phyloP scores from a whole-genome alignment of 2,113 vertebrate species.

The Proterorhinus semilunaris region DNA sequence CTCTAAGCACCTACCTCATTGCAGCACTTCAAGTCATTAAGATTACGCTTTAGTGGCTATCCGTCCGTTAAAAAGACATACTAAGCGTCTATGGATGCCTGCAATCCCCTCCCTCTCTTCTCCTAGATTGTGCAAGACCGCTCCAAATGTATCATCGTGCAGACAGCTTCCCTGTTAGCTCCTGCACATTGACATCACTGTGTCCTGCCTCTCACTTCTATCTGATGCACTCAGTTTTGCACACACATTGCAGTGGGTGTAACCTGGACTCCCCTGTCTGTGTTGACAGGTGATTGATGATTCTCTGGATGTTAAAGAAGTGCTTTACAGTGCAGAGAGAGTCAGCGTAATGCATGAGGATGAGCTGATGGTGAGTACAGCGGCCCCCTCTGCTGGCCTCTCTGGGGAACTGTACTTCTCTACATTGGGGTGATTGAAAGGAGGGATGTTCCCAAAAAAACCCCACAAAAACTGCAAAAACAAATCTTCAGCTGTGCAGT shows the following conservation, averaged over 20 bases:
- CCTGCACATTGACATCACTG: slow-evolving; percentile 50
- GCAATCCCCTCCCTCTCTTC: slow-evolving; percentile 52
- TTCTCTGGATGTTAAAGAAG: slow-evolving; percentile 95
- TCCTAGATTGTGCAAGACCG: slow-evolving; percentile 50
- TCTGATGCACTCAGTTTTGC: slow-evolving; percentile 14
- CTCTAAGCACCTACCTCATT: slow-evolving; percentile 48
- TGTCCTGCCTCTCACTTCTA: slow-evolving; percentile 16
- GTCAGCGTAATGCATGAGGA: slow-evolving; percentile 88
- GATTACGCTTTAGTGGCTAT: slow-evolving; percentile 35
- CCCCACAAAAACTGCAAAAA: slow-evolving; percentile 5
- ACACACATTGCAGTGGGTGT: slow-evolving; percentile 62
- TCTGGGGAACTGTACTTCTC: slow-evolving; percentile 59
- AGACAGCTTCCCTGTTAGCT: slow-evolving; percentile 46
- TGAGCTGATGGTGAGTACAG: slow-evolving; percentile 86
- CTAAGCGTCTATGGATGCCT: slow-evolving; percentile 54
- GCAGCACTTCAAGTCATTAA: slow-evolving; percentile 29
- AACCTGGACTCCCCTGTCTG: slow-evolving; percentile 71
- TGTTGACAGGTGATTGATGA: slow-evolving; percentile 95
- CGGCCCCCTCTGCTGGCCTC: slow-evolving; percentile 61
- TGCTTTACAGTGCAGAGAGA: slow-evolving; percentile 91
- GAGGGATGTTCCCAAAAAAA: slow-evolving; percentile 22
- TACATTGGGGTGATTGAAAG: slow-evolving; percentile 36
- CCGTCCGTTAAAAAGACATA: slow-evolving; percentile 34
- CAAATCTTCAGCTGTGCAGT: slow-evolving; percentile 18
- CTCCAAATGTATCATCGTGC: slow-evolving; percentile 52